These are phyloP conservation scores for Nyctibius bracteatus DNA, from an alignment of 2,113 vertebrate genomes.

Conservation along the genomic window DNA sequence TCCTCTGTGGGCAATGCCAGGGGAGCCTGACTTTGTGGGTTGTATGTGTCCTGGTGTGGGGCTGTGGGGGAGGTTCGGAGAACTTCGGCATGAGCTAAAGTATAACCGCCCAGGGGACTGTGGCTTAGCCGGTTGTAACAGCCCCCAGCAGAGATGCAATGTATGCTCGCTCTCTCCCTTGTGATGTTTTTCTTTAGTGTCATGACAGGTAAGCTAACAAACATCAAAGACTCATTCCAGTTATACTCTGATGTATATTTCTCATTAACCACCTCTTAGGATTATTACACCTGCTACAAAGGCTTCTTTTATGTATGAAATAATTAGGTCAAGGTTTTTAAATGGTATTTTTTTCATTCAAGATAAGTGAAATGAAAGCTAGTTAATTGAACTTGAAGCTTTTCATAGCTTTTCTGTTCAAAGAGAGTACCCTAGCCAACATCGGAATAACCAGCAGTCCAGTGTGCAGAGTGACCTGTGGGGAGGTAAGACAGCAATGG, in stretches of 20 bases:
- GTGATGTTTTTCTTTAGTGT: background rate
- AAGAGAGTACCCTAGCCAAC: background rate
- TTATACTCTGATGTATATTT: conserved; percentile 4
- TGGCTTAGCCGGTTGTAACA: background rate
- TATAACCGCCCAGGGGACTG: background rate
- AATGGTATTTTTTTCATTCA: background rate
- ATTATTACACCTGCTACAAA: conserved; percentile 45
- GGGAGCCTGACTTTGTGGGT: rapidly evolving
- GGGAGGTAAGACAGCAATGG: background rate
- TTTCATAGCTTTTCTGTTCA: background rate
- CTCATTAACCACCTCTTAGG: conserved; percentile 21
- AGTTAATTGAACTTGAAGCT: background rate
- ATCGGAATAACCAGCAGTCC: background rate
- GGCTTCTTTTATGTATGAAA: conserved; percentile 37
- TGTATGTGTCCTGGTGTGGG: background rate
- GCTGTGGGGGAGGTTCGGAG: rapidly evolving
- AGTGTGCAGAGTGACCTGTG: background rate
- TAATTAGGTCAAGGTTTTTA: conserved; percentile 31
- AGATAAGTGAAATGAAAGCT: background rate
- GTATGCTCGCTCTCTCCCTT: background rate
- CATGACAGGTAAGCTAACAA: background rate
- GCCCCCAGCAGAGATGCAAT: background rate
- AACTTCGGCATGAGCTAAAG: background rate
- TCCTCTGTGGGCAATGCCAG: background rate
- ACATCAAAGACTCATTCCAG: conserved; percentile 26